Evolutionary conservation across 35 echinoderm and acorn worm species (phyloP).

Genomic region (Holothuria glaberrima): DNA sequence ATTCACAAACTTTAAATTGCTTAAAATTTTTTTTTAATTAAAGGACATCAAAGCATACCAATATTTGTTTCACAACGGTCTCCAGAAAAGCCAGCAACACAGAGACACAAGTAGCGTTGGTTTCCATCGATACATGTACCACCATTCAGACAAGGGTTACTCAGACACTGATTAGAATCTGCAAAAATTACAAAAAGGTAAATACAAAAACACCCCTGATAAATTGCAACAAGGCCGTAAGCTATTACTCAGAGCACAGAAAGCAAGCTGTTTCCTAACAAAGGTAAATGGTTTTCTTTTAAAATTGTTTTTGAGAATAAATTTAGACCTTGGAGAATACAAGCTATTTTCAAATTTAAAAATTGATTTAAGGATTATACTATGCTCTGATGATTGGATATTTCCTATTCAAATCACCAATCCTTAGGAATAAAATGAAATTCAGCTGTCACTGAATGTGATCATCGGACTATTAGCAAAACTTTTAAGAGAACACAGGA

Average conservation of each 20-base stretch:
- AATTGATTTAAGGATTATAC: too few species aligned
- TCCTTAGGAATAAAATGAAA: too few species aligned
- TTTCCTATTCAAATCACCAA: too few species aligned
- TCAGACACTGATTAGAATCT: constrained; percentile 29
- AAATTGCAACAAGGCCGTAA: background rate
- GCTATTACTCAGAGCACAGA: background rate
- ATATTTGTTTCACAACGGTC: constrained; percentile 43
- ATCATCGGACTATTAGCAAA: too few species aligned
- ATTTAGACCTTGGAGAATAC: background rate
- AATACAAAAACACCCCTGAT: background rate
- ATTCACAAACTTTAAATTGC: background rate
- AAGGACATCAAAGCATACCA: background rate
- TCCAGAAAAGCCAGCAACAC: constrained; percentile 31
- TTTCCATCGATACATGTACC: constrained; percentile 40
- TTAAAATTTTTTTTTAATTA: background rate
- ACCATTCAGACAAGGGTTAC: constrained; percentile 52
- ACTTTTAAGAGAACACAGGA: too few species aligned
- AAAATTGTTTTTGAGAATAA: background rate
- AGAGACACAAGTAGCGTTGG: constrained; percentile 23
- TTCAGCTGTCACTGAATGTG: too few species aligned
- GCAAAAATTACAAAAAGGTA: background rate
- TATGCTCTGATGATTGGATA: too few species aligned
- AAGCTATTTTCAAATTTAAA: too few species aligned
- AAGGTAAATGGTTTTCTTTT: background rate
- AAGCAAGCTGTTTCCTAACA: background rate